phyloP scores from a whole-genome alignment of 2,888 invertebrate genomes.

The Zeuzera pyrina region DNA sequence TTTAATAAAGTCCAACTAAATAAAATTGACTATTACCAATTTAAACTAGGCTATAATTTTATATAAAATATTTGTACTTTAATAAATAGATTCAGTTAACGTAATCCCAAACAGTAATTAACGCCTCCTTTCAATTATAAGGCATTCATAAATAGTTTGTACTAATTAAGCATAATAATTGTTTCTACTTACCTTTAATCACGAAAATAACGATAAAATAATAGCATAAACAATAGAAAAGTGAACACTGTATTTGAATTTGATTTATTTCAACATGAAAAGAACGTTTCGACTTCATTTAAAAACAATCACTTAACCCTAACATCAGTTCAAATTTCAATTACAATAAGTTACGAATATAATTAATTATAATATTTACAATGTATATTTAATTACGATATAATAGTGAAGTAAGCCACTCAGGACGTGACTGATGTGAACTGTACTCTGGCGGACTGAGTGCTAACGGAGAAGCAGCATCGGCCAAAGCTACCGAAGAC shows the following conservation, averaged over 20 bases:
- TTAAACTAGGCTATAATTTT: no score
- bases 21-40: no score
- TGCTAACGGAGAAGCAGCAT: conserved; percentile 54
- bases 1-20: no score
- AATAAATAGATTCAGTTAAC: no score
- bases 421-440: conserved; percentile 50
- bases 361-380: conserved; percentile 34
- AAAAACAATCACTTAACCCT: conserved; percentile 52
- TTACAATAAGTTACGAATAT: no score
- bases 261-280: conserved; percentile 63
- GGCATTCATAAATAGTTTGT: no score
- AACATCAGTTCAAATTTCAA: conserved; percentile 47
- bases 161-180: no score
- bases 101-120: no score
- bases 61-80: no score
- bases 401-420: conserved; percentile 58
- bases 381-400: conserved; percentile 51
- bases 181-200: no score
- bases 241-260: neutral
- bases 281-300: conserved; percentile 47
- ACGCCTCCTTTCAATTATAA: no score
- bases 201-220: neutral
- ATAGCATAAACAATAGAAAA: neutral
- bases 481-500: conserved; percentile 54
- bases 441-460: conserved; percentile 57